Percentiles rank a stretch among this genome's conserved stretches.
Conservation (phyloP, 2,888 invertebrate species). For the Mayetiola destructor region DNA sequence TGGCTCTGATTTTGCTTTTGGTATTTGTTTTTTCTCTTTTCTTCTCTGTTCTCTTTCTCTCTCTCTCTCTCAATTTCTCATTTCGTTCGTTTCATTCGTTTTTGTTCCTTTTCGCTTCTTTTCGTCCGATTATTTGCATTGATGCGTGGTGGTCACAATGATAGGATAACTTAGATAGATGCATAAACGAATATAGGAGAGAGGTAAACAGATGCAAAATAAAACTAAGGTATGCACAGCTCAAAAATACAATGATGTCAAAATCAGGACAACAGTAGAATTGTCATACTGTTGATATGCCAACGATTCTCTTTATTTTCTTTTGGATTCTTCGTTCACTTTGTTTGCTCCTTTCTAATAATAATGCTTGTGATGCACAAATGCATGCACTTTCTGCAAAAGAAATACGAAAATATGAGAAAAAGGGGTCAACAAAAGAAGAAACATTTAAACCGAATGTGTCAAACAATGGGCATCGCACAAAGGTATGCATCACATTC, state of each 20-base stretch:
- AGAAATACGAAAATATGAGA: background rate
- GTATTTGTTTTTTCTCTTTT: background rate
- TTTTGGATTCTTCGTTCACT: background rate
- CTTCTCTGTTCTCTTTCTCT: background rate
- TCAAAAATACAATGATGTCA: too few species aligned
- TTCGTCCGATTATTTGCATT: too few species aligned
- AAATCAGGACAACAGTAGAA: background rate
- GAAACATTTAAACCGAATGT: background rate
- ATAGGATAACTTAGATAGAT: background rate
- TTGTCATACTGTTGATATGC: too few species aligned
- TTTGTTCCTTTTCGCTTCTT: too few species aligned
- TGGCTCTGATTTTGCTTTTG: too few species aligned
- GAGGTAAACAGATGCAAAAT: conserved; percentile 1
- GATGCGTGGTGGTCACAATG: background rate
- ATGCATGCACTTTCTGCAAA: background rate
- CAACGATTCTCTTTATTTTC: background rate
- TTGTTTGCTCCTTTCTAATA: too few species aligned
- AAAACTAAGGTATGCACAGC: background rate
- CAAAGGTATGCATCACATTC: background rate
- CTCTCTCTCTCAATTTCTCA: background rate
- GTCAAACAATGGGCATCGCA: background rate
- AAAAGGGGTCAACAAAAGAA: conserved; percentile 6
- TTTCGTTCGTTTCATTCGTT: background rate
- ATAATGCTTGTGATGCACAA: background rate
- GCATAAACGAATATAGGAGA: background rate